Base-by-base conservation (phyloP, 2,113 vertebrate species). In the Rafetus swinhoei region DNA sequence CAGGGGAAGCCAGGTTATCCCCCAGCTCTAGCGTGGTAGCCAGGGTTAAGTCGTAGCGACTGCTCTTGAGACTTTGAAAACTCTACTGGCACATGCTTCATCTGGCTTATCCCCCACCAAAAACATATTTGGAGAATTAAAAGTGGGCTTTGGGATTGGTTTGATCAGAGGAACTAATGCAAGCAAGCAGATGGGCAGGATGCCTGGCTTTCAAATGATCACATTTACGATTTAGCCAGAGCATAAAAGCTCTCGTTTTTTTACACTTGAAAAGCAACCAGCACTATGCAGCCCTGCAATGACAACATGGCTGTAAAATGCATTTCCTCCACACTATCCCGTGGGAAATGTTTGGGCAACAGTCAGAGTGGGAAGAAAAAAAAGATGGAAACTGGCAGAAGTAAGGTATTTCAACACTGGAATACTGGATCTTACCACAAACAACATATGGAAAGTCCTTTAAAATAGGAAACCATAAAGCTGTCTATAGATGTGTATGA, bases 351-450 rank as follows among this genome's bases (percentile, higher is more conserved):
- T 65, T 11, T 39, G 27, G 14, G 9, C 45, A 80, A 22, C 35
- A 7, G 19, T 9, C 16, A n/a, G 55, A 21, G 11, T 10, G 18
- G 55, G 32, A 10, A 27, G 19, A 15, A 39, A 79, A 52, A 55
- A 16, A 10, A 24, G 7, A 52, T 10, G 27, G 25, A 27, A 72
- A 15, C 4, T 9, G 76, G 59, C 59, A 35, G 62, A 79, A 60
- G 19, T 3, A 35, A 52, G 57, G 15, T 2, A 45, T 4, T 6
- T 2, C 32, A 24, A 27, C n/a, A 2, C 3, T 6, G 45, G 79
- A 72, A 60, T 27, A 22, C 65, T n/a, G 65, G 55, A 35, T 27
- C 18, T 52, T 29, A 57, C 54, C 80, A 25, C 54, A 57, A 16
- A 6, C 72, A n/a, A 57, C 53, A 39, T 16, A 82, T 81, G 89